Percentiles rank a stretch among this genome's conserved stretches.
Evolutionary conservation across 2,113 vertebrate genomes (phyloP).

Genomic region (Elaphurus davidianus): DNA sequence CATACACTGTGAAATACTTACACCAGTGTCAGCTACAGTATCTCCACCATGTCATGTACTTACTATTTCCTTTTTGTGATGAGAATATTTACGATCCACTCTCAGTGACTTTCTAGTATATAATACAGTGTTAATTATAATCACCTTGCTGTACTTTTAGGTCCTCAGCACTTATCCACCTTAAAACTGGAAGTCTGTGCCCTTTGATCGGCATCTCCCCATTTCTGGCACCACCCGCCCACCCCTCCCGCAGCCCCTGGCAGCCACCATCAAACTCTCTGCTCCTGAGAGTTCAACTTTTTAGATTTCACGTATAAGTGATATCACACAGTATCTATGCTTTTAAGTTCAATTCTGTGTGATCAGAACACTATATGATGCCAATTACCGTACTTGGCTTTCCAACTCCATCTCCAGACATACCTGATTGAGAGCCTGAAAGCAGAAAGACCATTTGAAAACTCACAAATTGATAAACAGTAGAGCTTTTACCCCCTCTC

Average conservation of each 20-base stretch:
- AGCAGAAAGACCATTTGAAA: not conserved
- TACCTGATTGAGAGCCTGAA: fast-evolving
- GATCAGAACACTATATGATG: not conserved
- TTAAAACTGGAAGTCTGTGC: not conserved
- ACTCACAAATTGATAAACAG: not conserved
- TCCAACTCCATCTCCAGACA: not conserved
- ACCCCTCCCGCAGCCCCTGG: too few species aligned
- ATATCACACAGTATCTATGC: not conserved
- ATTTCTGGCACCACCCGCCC: too few species aligned
- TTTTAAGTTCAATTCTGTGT: not conserved
- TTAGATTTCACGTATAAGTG: not conserved
- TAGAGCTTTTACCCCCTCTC: fast-evolving
- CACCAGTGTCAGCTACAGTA: not conserved
- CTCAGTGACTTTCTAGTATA: not conserved
- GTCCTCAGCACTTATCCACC: not conserved
- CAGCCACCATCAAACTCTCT: not conserved
- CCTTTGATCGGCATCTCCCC: not conserved
- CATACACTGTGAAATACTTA: not conserved
- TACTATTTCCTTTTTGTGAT: not conserved
- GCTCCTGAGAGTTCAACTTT: not conserved
- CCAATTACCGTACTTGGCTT: not conserved
- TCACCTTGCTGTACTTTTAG: not conserved
- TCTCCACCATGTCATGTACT: not conserved
- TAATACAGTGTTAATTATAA: not conserved
- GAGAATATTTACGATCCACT: not conserved